Evolutionary conservation across 2,113 vertebrate species (phyloP), one percentile per base, ranked within the genome.

Genomic region (Solea senegalensis): DNA sequence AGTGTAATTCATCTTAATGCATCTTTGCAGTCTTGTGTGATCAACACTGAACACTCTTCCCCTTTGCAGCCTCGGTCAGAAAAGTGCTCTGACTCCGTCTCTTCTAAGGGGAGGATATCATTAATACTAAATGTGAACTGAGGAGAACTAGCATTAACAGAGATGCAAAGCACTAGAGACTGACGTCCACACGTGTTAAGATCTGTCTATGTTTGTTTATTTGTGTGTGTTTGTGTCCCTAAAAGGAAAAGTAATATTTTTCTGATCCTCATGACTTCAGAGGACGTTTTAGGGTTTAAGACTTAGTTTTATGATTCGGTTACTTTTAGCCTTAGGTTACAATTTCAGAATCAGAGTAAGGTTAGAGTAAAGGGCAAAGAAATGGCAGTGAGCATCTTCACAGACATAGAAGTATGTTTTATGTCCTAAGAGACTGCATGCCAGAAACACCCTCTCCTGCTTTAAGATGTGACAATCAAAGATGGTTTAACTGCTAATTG

Each of bases 401-500:
- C 34, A 34, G 34, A 34, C 3, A 34, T 34, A 6, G 34, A 3
- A 4, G 34, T 21, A 21, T 21, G 34, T 3, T 34, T 34, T 34
- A 6, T 34, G 3, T 21, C 69, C 61, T 55, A 16, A 49, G 57
- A 72, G 61, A 80, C 53, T 48, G 41, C 7, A n/a, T 11, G 16
- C 43, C 65, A 56, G 55, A 80, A 90, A 75, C 49, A 52, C 21
- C 40, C 48, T 82, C 39, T 68, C 67, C 65, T 82, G 46, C 52
- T 82, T 73, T 78, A 78, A 88, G 75, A 82, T 65, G 60, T 81
- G 73, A 78, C 88, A 87, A 87, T 88, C 77, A 76, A 83, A 83
- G 76, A 85, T 87, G 81, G 84, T 71, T 90, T 83, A 83, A 82
- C 66, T 34, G 73, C 77, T 88, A 91, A 92, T 93, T 90, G 91